A percentile compares a stretch with the other conserved stretches of the same genome.
These are phyloP conservation scores for Caenorhabditis elegans DNA, from an alignment of 1,140 invertebrate species.

Conservation along the genomic window WBcel235 BX284603.4:7130501-7131000, in stretches of 20 bases:
- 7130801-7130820: background rate
- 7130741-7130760: slow-evolving; percentile 5
- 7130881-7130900: background rate
- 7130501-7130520: too few species aligned
- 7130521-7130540: background rate
- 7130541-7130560: background rate
- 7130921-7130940: background rate
- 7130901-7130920: background rate
- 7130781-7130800: background rate
- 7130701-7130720: background rate
- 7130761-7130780: background rate
- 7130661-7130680: background rate
- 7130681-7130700: slow-evolving; percentile 6
- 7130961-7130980: too few species aligned
- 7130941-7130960: too few species aligned
- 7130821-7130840: background rate
- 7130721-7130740: background rate
- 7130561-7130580: background rate
- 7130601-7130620: background rate
- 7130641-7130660: background rate
- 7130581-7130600: background rate
- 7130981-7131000: too few species aligned
- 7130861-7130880: slow-evolving; percentile 1
- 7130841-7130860: background rate
- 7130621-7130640: background rate